Evolutionary conservation across 1,140 invertebrate species (phyloP).

Genomic region (Popillia japonica): DNA sequence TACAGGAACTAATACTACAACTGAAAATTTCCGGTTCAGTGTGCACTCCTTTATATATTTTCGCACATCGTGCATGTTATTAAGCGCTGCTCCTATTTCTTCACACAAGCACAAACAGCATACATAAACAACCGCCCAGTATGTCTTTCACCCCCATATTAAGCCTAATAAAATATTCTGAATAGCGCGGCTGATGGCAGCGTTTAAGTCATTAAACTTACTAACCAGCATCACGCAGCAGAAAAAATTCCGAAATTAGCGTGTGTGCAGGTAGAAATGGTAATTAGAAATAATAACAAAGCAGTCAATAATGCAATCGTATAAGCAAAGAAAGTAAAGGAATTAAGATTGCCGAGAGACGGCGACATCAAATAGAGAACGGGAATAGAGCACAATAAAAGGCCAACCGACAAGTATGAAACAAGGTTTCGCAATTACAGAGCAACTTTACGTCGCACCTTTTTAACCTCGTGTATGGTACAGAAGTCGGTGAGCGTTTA

Average conservation of each 20-base stretch:
- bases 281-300: conserved; percentile 33
- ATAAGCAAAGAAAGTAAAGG: background rate
- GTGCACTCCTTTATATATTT: too few relatives aligned
- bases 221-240: background rate
- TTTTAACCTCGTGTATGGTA: background rate
- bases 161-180: conserved; percentile 30
- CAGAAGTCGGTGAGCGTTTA: background rate
- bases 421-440: conserved; percentile 25
- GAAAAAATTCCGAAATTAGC: background rate
- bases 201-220: conserved; percentile 19
- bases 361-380: background rate
- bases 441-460: conserved; percentile 11
- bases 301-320: conserved; percentile 24
- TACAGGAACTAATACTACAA: too few relatives aligned
- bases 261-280: background rate
- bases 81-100: too few relatives aligned
- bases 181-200: background rate
- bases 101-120: background rate
- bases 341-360: conserved; percentile 10
- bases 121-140: background rate
- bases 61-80: too few relatives aligned
- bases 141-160: background rate
- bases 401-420: background rate
- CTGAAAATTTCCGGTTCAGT: too few relatives aligned
- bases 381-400: conserved; percentile 8